Conservation (phyloP, 2,113 vertebrate genomes). For the Sinocyclocheilus maitianheensis region DNA sequence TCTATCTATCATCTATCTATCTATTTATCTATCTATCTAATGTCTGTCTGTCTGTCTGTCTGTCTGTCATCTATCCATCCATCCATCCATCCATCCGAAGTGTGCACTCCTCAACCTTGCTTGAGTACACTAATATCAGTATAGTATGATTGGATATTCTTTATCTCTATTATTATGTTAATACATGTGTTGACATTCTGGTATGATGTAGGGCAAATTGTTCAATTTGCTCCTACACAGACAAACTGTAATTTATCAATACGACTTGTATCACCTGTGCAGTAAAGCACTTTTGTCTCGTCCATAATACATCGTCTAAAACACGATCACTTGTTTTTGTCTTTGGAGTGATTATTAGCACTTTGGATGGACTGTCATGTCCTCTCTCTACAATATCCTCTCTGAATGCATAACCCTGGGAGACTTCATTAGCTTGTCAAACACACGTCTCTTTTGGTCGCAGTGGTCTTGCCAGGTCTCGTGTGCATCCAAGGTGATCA, state of each 20-base stretch:
- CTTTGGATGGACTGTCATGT: conserved; percentile 70
- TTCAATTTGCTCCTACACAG: background rate
- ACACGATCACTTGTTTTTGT: conserved; percentile 32
- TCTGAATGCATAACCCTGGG: conserved; percentile 70
- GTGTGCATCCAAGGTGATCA: conserved; percentile 75
- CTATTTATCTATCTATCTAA: conserved; percentile 42
- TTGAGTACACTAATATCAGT: background rate
- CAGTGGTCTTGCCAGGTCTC: conserved; percentile 63
- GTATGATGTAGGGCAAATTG: conserved; percentile 67
- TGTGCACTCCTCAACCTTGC: background rate
- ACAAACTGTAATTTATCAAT: background rate
- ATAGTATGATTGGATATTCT: background rate
- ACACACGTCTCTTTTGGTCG: conserved; percentile 63
- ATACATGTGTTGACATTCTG: conserved; percentile 6
- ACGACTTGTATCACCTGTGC: conserved; percentile 38
- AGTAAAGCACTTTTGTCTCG: conserved; percentile 58
- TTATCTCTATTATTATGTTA: conserved; percentile 6
- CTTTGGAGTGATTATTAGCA: conserved; percentile 22
- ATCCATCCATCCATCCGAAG: background rate
- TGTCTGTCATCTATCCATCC: background rate
- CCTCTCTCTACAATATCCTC: conserved; percentile 72
- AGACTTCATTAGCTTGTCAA: conserved; percentile 74
- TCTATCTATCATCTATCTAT: too few species aligned
- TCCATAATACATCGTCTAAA: background rate
- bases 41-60: accelerated